Evolutionary conservation across 2,797 vertebrate species (phyloP).

Genomic region (Scarus forsteni): DNA sequence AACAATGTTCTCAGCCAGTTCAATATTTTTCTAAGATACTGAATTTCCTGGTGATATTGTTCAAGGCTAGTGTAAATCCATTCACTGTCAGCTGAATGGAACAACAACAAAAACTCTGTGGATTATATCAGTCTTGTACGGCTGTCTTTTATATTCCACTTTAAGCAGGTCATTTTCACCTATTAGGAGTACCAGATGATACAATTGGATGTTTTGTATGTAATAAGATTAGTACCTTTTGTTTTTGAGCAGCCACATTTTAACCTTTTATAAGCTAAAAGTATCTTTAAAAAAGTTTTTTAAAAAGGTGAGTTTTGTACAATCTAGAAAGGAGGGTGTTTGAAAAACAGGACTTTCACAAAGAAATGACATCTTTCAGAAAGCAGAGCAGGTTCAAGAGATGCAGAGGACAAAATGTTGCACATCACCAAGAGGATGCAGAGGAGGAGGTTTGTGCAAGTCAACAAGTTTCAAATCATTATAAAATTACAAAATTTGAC

Average conservation of each 20-base stretch:
- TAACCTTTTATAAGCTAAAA: not conserved
- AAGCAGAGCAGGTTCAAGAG: constrained; percentile 1
- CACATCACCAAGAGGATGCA: constrained; percentile 24
- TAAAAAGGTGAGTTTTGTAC: too few relatives aligned
- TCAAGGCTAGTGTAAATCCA: constrained; percentile 9
- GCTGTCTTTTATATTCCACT: not conserved
- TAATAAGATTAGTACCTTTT: not conserved
- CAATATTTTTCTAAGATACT: constrained; percentile 18
- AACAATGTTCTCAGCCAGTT: constrained; percentile 6
- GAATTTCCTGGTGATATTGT: constrained; percentile 10
- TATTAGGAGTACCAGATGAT: not conserved
- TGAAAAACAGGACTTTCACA: not conserved
- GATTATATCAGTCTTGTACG: not conserved
- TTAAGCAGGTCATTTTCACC: not conserved
- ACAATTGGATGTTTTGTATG: too few relatives aligned
- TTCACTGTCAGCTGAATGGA: constrained; percentile 19
- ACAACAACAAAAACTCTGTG: not conserved
- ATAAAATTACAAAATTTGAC: constrained; percentile 29
- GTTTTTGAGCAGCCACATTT: not conserved
- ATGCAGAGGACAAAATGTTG: constrained; percentile 23
- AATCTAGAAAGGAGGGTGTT: not conserved
- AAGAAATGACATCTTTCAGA: constrained; percentile 12
- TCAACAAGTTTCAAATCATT: constrained; percentile 51
- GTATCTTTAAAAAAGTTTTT: too few relatives aligned
- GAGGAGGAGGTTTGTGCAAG: constrained; percentile 32